Base-by-base conservation (phyloP, 2,113 vertebrate species). In the Perognathus longimembris region DNA sequence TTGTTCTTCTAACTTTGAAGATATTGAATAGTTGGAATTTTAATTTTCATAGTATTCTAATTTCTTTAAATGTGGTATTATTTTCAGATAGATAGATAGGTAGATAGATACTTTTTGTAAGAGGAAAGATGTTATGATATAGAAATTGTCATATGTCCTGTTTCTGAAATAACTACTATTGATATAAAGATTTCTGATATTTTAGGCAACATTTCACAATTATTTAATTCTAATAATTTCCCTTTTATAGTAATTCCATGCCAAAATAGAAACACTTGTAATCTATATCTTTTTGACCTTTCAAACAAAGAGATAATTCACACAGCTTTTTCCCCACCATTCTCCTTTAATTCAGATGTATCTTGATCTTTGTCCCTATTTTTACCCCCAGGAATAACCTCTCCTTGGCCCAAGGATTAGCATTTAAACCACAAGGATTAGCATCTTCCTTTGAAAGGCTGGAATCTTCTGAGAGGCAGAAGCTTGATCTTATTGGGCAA, bases 1-100 rank as follows among this genome's bases (percentile, higher is more conserved):
- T 40, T 61, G 57, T 26, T 45, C 40, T 79, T 76, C 61, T 91
- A 75, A 86, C 22, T 90, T 88, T 77, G 42, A 94, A 84, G 61
- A 90, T 3, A 77, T 71, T 80, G 6, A 22, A 81, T 85, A 59
- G 36, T 74, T 92, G 50, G 17, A 18, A 54, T 54, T 54, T 93
- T 42, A 85, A 67, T 81, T 17, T 63, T 21, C 15, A 22, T 73
- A 54, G 42, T 69, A 71, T 70, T 83, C 22, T 64, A 28, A 34
- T 86, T 69, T 30, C 32, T 75, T 75, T 71, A 79, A 90, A 69
- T 88, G 14, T 38, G 82, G 5, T 17, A 54, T 20, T 45, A 20
- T 3, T 71, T 32, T 57, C 2, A n/a, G 28, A 20, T 61, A n/a
- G 64, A 18, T 11, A 12, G 11, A n/a, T n/a, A n/a, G n/a, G n/a